phyloP scores from a whole-genome alignment of 2,888 invertebrate genomes.

The Unio pictorum region DNA sequence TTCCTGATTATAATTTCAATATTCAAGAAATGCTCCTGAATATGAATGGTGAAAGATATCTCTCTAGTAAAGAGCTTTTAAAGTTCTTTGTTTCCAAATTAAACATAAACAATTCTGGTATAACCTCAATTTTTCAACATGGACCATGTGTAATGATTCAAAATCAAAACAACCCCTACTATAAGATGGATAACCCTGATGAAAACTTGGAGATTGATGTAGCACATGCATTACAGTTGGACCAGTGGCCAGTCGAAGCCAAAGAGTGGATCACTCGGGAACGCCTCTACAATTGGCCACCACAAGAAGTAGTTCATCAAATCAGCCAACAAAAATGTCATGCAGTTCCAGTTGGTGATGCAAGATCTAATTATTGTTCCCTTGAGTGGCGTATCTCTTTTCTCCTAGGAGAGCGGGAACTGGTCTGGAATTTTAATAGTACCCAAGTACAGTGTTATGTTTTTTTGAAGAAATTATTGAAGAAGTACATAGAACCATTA shows the following conservation, averaged over 20 bases:
- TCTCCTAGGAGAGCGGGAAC: conserved; percentile 12
- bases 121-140: not conserved
- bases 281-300: conserved; percentile 13
- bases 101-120: no score
- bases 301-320: not conserved
- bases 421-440: conserved; percentile 18
- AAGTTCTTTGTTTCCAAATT: not conserved
- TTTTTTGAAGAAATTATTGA: conserved; percentile 4
- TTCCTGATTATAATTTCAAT: not conserved
- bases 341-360: conserved; percentile 12
- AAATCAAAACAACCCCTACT: not conserved
- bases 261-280: conserved; percentile 11
- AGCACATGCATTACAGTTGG: conserved; percentile 7
- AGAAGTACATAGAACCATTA: conserved; percentile 5
- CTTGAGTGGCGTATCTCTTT: conserved; percentile 15
- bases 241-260: conserved; percentile 10
- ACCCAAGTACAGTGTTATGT: conserved; percentile 14
- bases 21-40: not conserved
- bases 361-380: not conserved
- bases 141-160: conserved; percentile 6
- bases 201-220: conserved; percentile 1
- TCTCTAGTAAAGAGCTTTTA: conserved; percentile 9
- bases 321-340: conserved; percentile 8
- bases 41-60: conserved; percentile 1
- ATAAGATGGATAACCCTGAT: not conserved